Evolutionary conservation across 1,140 invertebrate species (phyloP), one percentile per base, ranked within the genome.

Genomic region (Zaprionus vittiger): DNA sequence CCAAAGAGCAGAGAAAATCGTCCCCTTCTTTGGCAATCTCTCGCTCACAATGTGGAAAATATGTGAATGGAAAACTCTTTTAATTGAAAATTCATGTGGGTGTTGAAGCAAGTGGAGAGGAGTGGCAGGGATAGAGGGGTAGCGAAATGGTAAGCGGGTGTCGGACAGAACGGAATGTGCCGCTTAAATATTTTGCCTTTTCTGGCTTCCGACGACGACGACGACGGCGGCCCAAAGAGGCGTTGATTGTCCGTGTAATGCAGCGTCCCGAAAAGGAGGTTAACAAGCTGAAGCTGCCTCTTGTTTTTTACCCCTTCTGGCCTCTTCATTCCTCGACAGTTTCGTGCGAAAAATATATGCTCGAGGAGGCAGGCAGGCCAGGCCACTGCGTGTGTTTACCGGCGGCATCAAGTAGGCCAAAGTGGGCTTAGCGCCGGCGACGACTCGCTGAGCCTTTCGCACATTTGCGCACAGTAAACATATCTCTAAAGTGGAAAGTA

Each of bases 21-120:
- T 31, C 3, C 24, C 26, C 1, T 5, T 24, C 47, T 24, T 22
- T 24, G 1, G 17, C 20, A 22, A 22, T 52, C 47, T 34, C 41
- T 14, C 20, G 5, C n/a, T 22, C 31, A 44, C 55, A 37, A 71
- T 56, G 63, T 59, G 41, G 14, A 59, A 65, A 54, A 78, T 67
- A 64, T 73, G 68, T 69, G 59, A 49, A 64, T 59, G 41, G 52
- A 81, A 75, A 83, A 72, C 75, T 74, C 67, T 90, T 89, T 89
- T 90, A 90, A 89, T 89, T 89, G 86, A 85, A 87, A 89, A 81
- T 90, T 84, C 85, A 90, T 83, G 77, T 83, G 75, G 59, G 31
- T 56, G 65, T 5, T 47, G 11, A 9, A 6, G n/a, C 31, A 24
- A 31, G 59, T 15, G 12, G 6, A 7, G 20, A 4, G 34, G 0